Conservation (phyloP, 2,113 vertebrate species). For the Perccottus glenii region DNA sequence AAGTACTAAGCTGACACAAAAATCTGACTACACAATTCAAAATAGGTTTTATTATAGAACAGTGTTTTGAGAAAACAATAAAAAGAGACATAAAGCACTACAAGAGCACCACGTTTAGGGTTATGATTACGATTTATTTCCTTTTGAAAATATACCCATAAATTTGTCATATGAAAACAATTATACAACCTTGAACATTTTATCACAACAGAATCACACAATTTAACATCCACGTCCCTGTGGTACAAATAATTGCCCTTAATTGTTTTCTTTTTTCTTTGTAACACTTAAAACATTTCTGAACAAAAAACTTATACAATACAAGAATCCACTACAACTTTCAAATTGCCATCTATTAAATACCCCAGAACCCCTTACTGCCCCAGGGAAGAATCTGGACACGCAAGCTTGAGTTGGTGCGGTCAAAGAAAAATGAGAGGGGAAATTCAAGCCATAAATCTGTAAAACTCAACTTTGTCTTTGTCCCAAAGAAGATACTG, state of each 20-base stretch:
- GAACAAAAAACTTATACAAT: slow-evolving; percentile 56
- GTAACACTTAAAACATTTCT: slow-evolving; percentile 71
- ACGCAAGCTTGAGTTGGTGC: slow-evolving; percentile 51
- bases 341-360: slow-evolving; percentile 66
- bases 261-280: slow-evolving; percentile 46
- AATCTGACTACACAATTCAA: neutral
- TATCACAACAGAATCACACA: slow-evolving; percentile 79
- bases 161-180: slow-evolving; percentile 83
- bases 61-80: neutral
- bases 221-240: slow-evolving; percentile 76
- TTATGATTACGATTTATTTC: slow-evolving; percentile 81
- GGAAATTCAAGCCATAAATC: slow-evolving; percentile 65
- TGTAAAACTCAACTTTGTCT: slow-evolving; percentile 62
- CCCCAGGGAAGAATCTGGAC: slow-evolving; percentile 42
- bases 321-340: slow-evolving; percentile 68
- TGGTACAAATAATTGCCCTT: slow-evolving; percentile 80
- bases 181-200: slow-evolving; percentile 81
- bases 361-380: slow-evolving; percentile 37
- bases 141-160: slow-evolving; percentile 84
- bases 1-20: neutral
- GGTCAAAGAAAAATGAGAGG: slow-evolving; percentile 58
- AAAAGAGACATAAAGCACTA: slow-evolving; percentile 6
- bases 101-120: slow-evolving; percentile 51
- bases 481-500: slow-evolving; percentile 44
- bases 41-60: too few relatives aligned